phyloP scores from a whole-genome alignment of 1,140 invertebrate genomes.

The Gryon sp. region DNA sequence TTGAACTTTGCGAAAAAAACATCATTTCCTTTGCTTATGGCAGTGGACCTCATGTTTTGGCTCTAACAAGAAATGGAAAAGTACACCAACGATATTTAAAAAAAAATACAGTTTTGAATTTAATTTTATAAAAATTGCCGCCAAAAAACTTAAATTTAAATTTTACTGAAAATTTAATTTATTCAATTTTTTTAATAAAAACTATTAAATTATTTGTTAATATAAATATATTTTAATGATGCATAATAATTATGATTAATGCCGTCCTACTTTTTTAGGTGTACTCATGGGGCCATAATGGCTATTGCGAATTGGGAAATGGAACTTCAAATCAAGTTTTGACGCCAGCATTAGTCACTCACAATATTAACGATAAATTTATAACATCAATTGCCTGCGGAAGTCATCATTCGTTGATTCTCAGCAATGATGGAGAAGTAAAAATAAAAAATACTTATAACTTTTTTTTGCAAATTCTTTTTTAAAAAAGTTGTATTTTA shows the following conservation, averaged over 20 bases:
- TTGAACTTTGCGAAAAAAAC: slow-evolving; percentile 81
- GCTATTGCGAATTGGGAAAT: slow-evolving; percentile 83
- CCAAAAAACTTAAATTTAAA: too few relatives aligned
- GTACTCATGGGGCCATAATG: slow-evolving; percentile 86
- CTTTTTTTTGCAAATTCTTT: too few relatives aligned
- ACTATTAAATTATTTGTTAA: too few relatives aligned
- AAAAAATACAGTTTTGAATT: too few relatives aligned
- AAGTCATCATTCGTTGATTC: slow-evolving; percentile 83
- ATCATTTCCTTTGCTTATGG: slow-evolving; percentile 84
- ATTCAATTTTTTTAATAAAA: too few relatives aligned
- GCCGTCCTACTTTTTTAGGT: slow-evolving; percentile 53
- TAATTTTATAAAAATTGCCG: too few relatives aligned
- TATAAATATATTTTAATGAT: too few relatives aligned
- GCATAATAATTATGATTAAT: background rate
- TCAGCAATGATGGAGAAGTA: slow-evolving; percentile 75
- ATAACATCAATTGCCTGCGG: slow-evolving; percentile 83
- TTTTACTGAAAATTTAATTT: too few relatives aligned
- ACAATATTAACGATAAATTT: slow-evolving; percentile 78
- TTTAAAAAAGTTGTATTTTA: too few relatives aligned
- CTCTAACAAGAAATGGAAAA: slow-evolving; percentile 81
- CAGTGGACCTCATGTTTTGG: slow-evolving; percentile 84
- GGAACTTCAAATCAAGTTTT: slow-evolving; percentile 82
- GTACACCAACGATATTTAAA: slow-evolving; percentile 65
- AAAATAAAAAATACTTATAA: too few relatives aligned
- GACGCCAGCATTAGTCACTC: slow-evolving; percentile 78